phyloP scores from a whole-genome alignment of 2,888 invertebrate species.

The Balanococcus diminutus region DNA sequence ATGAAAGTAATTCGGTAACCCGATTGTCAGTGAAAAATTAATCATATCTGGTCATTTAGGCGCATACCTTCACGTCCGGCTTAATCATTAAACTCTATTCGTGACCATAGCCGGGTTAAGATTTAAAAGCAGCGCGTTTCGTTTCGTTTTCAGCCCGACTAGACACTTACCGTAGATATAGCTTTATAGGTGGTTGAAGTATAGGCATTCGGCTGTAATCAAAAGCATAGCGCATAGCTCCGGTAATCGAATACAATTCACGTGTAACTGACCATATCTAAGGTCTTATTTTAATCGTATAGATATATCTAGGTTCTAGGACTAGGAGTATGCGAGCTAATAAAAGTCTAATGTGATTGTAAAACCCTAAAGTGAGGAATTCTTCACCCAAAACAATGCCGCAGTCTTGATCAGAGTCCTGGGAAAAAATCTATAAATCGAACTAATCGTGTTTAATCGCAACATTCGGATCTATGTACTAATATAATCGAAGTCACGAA shows the following conservation, averaged over 20 bases:
- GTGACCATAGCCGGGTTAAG: constrained; percentile 28
- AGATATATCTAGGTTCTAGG: too few relatives aligned
- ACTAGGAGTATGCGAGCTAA: not conserved
- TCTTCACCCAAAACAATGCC: not conserved
- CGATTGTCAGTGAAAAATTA: constrained; percentile 25
- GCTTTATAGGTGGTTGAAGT: not conserved
- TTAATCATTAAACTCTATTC: constrained; percentile 35
- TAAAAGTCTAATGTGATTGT: not conserved
- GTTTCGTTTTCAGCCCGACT: not conserved
- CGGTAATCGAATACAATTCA: not conserved
- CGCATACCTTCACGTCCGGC: constrained; percentile 41
- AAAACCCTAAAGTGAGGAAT: not conserved
- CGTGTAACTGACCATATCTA: not conserved
- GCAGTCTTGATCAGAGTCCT: not conserved
- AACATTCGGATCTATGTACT: not conserved
- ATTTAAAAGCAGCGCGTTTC: not conserved
- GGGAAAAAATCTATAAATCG: not conserved
- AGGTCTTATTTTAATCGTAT: not conserved
- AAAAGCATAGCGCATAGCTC: constrained; percentile 1
- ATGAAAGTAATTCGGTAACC: constrained; percentile 36
- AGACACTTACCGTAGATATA: not conserved
- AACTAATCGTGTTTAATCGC: not conserved
- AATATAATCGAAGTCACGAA: too few relatives aligned
- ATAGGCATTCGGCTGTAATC: not conserved
- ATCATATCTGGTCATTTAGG: constrained; percentile 40